A percentile compares a stretch with the other conserved stretches of the same genome.
phyloP scores from a whole-genome alignment of 2,888 invertebrate genomes.

The Tenthredo mesomela region DNA sequence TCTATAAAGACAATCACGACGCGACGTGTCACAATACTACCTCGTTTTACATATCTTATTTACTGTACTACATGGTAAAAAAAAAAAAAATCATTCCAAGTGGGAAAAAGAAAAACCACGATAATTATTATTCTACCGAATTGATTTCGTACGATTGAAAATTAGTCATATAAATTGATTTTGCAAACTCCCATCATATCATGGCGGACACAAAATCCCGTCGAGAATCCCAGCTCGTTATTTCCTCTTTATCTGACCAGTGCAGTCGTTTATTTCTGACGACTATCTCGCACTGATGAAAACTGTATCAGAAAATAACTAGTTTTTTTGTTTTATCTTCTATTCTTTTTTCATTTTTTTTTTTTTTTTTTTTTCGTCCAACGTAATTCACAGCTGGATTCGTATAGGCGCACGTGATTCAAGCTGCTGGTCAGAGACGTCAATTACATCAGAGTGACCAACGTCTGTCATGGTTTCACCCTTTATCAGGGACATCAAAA shows the following conservation, averaged over 20 bases:
- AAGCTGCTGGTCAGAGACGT: neutral
- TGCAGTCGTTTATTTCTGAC: neutral
- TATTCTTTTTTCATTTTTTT: neutral
- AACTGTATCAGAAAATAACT: neutral
- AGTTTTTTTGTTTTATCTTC: neutral
- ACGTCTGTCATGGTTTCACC: conserved; percentile 31
- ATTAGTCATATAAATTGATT: neutral
- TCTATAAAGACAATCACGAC: neutral
- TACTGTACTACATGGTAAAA: neutral
- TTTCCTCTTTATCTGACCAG: neutral
- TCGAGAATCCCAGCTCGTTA: neutral
- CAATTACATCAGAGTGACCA: conserved; percentile 27
- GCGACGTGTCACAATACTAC: neutral
- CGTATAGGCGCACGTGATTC: neutral
- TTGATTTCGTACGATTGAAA: neutral
- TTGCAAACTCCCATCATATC: neutral
- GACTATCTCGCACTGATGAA: neutral
- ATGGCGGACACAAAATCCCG: neutral
- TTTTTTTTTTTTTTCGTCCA: neutral
- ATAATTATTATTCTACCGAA: no score
- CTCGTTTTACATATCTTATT: neutral
- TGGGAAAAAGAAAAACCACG: no score
- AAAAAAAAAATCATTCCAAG: no score
- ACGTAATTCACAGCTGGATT: neutral
- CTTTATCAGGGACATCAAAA: conserved; percentile 45